Evolutionary conservation across 2,113 vertebrate species (phyloP).

Genomic region (Chaetodon auriga): DNA sequence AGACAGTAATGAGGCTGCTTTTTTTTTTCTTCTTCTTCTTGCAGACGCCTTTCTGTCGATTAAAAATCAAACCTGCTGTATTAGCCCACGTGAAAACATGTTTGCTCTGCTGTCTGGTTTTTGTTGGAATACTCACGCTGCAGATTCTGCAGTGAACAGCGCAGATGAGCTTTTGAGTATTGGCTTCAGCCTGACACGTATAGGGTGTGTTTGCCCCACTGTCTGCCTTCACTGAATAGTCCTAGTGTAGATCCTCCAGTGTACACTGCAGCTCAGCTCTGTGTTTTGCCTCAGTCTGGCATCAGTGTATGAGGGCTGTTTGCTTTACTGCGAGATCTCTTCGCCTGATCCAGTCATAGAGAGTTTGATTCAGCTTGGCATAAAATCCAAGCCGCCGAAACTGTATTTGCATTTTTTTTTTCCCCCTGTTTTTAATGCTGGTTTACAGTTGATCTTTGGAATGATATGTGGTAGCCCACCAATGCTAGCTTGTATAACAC

Average conservation of each 20-base stretch:
- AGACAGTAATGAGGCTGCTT: conserved; percentile 16
- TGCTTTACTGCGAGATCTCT: conserved; percentile 36
- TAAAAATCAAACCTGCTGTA: background rate
- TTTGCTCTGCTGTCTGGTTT: conserved; percentile 19
- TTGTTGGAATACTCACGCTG: background rate
- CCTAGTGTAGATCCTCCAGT: conserved; percentile 37
- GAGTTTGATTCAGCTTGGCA: conserved; percentile 12
- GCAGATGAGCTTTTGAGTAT: conserved; percentile 1
- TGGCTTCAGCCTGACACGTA: conserved; percentile 16
- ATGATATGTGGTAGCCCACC: conserved; percentile 13
- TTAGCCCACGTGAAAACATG: background rate
- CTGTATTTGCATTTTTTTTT: background rate
- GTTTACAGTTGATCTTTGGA: conserved; percentile 8
- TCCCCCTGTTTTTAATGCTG: background rate
- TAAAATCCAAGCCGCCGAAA: background rate
- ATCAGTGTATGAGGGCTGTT: conserved; percentile 24
- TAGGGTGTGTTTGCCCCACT: conserved; percentile 33
- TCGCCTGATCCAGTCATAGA: conserved; percentile 22
- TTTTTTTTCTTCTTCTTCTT: background rate
- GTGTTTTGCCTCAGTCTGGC: conserved; percentile 1
- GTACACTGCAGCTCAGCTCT: conserved; percentile 6
- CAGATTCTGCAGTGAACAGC: conserved; percentile 8
- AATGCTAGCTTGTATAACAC: background rate
- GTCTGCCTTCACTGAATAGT: conserved; percentile 43
- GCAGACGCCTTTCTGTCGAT: background rate